These are phyloP conservation scores for Holocentrus rufus DNA, from an alignment of 2,797 vertebrate species.

Conservation along the genomic window DNA sequence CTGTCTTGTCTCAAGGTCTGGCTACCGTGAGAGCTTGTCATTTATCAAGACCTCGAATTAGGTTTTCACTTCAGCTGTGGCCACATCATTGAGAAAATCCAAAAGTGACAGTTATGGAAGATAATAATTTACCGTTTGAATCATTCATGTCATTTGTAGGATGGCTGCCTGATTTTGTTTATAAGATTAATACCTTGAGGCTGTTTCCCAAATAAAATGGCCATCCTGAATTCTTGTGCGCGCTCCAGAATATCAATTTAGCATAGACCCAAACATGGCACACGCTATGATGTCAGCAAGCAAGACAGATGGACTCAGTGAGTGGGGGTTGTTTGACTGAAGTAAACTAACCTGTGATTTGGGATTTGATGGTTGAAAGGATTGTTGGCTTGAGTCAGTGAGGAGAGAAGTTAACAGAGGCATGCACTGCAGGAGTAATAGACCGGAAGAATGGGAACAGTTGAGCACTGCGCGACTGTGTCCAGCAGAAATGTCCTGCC, in stretches of 20 bases:
- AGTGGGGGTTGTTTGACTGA: constrained; percentile 62
- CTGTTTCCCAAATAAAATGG: constrained; percentile 26
- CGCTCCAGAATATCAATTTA: constrained; percentile 62
- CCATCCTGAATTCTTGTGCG: constrained; percentile 43
- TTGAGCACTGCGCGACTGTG: constrained; percentile 22
- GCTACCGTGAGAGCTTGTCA: constrained; percentile 11
- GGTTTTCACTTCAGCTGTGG: constrained; percentile 7
- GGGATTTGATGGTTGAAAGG: constrained; percentile 80
- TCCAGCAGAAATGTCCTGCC: constrained; percentile 35
- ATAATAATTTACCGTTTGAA: neutral
- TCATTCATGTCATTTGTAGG: neutral
- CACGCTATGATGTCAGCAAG: constrained; percentile 46
- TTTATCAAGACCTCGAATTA: constrained; percentile 50
- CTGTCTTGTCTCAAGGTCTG: constrained; percentile 51
- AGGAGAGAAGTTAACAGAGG: constrained; percentile 66
- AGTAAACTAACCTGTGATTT: constrained; percentile 78
- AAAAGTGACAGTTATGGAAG: constrained; percentile 6
- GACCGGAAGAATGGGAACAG: constrained; percentile 63
- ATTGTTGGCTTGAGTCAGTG: constrained; percentile 68
- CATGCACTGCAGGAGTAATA: constrained; percentile 67
- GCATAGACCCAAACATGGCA: constrained; percentile 42
- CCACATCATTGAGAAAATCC: constrained; percentile 11
- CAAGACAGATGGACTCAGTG: constrained; percentile 71
- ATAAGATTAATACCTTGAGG: constrained; percentile 39
- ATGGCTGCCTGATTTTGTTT: neutral